These are phyloP conservation scores for Archegozetes longisetosus DNA, from an alignment of 1,140 invertebrate genomes.

Conservation along the genomic window DNA sequence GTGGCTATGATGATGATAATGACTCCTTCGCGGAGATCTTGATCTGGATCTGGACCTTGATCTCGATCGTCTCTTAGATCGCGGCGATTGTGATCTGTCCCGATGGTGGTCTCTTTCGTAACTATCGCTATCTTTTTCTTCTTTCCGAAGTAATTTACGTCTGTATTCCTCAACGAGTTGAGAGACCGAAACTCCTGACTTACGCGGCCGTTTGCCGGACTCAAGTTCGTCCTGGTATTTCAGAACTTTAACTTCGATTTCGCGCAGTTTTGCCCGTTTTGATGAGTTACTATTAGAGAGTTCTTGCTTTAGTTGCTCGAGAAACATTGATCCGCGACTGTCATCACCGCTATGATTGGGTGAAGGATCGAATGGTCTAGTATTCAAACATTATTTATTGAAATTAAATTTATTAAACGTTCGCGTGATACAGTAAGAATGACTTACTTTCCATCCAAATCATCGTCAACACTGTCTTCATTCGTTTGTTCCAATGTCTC, in stretches of 20 bases:
- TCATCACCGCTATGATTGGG: conserved; percentile 24
- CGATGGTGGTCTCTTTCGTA: neutral
- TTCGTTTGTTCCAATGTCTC: conserved; percentile 39
- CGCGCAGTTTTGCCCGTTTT: conserved; percentile 64
- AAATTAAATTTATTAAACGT: too few relatives aligned
- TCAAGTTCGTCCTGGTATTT: conserved; percentile 93
- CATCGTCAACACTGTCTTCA: conserved; percentile 22
- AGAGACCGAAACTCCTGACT: conserved; percentile 54
- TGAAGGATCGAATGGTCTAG: neutral
- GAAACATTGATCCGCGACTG: conserved; percentile 18
- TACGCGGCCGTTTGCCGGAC: conserved; percentile 54
- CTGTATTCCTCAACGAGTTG: conserved; percentile 83
- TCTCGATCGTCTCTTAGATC: neutral
- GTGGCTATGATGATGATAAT: neutral
- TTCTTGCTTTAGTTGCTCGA: conserved; percentile 5
- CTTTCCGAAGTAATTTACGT: conserved; percentile 70
- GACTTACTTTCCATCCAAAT: conserved; percentile 30
- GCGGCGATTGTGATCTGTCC: neutral
- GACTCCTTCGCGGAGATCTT: neutral
- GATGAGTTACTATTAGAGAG: conserved; percentile 24
- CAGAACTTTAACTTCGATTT: conserved; percentile 79
- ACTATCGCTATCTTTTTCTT: conserved; percentile 22
- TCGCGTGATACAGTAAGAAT: neutral
- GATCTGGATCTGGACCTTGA: neutral
- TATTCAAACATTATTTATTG: neutral